These are phyloP conservation scores for Anoura caudifer DNA, from an alignment of 2,113 vertebrate genomes.

Conservation along the genomic window DNA sequence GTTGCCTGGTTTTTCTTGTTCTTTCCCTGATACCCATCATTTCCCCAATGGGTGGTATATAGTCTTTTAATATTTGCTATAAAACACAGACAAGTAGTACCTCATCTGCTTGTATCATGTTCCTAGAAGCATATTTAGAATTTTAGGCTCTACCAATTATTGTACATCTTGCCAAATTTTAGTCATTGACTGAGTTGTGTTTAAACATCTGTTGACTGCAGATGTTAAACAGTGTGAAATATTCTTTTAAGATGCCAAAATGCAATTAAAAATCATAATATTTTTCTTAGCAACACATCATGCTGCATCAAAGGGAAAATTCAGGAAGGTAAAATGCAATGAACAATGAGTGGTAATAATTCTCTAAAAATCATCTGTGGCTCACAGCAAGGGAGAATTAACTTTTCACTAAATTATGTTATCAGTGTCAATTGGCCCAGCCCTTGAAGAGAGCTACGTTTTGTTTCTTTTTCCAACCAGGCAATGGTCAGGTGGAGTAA, in stretches of 20 bases:
- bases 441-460: neutral
- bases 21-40: conserved; percentile 71
- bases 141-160: conserved; percentile 67
- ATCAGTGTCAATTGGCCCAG: neutral
- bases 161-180: conserved; percentile 73
- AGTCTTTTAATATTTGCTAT: conserved; percentile 49
- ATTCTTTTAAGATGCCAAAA: conserved; percentile 68
- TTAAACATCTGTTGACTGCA: conserved; percentile 77
- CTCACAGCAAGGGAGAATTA: neutral
- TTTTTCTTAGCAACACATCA: conserved; percentile 65
- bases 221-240: conserved; percentile 67
- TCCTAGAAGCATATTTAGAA: conserved; percentile 68
- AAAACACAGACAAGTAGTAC: conserved; percentile 55
- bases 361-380: neutral
- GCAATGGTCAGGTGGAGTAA: neutral
- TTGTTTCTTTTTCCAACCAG: neutral
- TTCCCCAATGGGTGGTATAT: neutral
- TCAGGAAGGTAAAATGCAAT: conserved; percentile 41
- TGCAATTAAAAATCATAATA: conserved; percentile 76
- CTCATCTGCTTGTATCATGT: conserved; percentile 52
- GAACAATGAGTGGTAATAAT: conserved; percentile 58
- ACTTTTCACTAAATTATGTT: conserved; percentile 55
- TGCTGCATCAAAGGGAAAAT: conserved; percentile 59
- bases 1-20: conserved; percentile 63
- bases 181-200: conserved; percentile 59